Evolutionary conservation across 2,888 invertebrate genomes (phyloP).

Genomic region (Chloroclystis v-ata): DNA sequence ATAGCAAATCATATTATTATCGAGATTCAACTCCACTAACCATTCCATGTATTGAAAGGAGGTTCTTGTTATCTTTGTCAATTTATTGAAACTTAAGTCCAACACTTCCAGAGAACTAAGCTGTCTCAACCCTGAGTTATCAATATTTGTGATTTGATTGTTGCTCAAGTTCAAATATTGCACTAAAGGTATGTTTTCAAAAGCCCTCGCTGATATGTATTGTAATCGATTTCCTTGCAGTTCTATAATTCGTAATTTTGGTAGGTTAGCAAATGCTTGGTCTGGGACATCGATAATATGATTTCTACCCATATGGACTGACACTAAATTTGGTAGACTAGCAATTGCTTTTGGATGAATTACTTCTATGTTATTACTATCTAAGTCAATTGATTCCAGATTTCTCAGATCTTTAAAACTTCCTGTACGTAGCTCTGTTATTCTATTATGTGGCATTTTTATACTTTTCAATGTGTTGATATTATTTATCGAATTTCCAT

Average conservation of each 20-base stretch:
- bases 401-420: slow-evolving; percentile 84
- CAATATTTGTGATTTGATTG: slow-evolving; percentile 86
- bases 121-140: slow-evolving; percentile 85
- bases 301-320: slow-evolving; percentile 84
- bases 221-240: slow-evolving; percentile 88
- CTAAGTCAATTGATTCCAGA: slow-evolving; percentile 86
- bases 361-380: slow-evolving; percentile 87
- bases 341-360: slow-evolving; percentile 85
- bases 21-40: slow-evolving; percentile 91
- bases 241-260: slow-evolving; percentile 84
- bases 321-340: slow-evolving; percentile 82
- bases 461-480: slow-evolving; percentile 84
- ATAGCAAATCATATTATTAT: slow-evolving; percentile 89
- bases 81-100: slow-evolving; percentile 88
- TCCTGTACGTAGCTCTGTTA: slow-evolving; percentile 83
- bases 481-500: slow-evolving; percentile 83
- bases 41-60: slow-evolving; percentile 87
- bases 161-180: slow-evolving; percentile 90
- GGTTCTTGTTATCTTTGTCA: slow-evolving; percentile 83
- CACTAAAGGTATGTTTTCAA: slow-evolving; percentile 86
- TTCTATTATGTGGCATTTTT: slow-evolving; percentile 85
- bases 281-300: slow-evolving; percentile 86
- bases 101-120: slow-evolving; percentile 89
- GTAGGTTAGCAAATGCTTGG: slow-evolving; percentile 86
- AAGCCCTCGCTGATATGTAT: slow-evolving; percentile 84